Evolutionary conservation across 2,797 vertebrate genomes (phyloP), one percentile per base, ranked within the genome.

Genomic region (Anisognathus igniventris): DNA sequence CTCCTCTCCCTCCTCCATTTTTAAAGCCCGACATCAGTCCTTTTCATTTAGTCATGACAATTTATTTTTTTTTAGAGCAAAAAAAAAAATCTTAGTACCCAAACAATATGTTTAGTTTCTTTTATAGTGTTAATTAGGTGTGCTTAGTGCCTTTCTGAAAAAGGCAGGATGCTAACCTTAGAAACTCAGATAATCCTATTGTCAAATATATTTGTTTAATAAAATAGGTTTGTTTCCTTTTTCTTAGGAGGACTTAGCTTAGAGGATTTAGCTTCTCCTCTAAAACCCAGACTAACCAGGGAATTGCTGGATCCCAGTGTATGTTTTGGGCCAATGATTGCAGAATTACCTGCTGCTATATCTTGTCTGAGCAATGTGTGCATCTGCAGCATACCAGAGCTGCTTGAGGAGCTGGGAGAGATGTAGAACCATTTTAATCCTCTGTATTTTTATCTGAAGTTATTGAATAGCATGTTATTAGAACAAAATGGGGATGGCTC

Each of bases 11-110:
- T 80, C 71, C 60, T 65, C 33, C 37, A 75, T 93, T 93, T 96
- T 94, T 94, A 92, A 93, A 94, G 65, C 17, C 47, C 93, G 65
- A 75, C 78, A 90, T 95, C 78, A 91, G 39, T 92, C 57, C 75
- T 89, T 94, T 92, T 93, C 88, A 93, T 94, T 94, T 83, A 91
- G 64, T 48, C 88, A 39, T 37, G 92, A 78, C 81, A 95, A 62
- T 83, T 51, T 27, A 4, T 16, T 15, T 17, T 45, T 51, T 51
- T 51, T 51, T 33, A 68, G 25, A 4, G 1, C 3, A 27, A 87
- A 87, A 87, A 92, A 92, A 75, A 77, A 91, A 95, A 72, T 82
- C 83, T 73, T 44, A 53, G 50, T 42, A 28, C 33, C 8, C 14
- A 40, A 81, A 44, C 57, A 61, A 24, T 79, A 75, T 39, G 24